phyloP scores from a whole-genome alignment of 2,113 vertebrate genomes.

The Eulemur rufifrons region DNA sequence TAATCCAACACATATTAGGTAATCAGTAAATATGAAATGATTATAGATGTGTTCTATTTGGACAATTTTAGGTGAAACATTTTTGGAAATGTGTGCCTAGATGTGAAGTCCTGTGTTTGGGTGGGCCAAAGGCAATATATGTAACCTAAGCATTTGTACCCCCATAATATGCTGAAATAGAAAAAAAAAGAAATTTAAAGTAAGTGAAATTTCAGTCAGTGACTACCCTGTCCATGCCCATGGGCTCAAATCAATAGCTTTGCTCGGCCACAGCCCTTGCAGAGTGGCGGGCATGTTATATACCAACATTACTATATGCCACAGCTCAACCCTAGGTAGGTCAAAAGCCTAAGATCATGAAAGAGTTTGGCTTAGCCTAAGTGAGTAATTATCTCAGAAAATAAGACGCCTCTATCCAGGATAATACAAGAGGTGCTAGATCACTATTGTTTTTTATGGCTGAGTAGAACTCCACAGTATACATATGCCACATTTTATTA shows the following conservation, averaged over 20 bases:
- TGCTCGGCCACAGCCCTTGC: background rate
- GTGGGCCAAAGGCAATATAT: no score
- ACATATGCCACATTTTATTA: no score
- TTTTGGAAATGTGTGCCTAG: background rate
- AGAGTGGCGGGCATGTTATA: background rate
- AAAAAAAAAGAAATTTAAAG: background rate
- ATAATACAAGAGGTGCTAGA: no score
- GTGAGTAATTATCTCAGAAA: background rate
- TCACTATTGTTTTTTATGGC: no score
- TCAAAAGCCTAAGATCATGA: background rate
- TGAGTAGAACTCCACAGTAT: no score
- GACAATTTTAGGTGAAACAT: background rate
- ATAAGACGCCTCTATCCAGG: background rate
- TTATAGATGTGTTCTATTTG: background rate
- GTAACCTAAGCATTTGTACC: no score
- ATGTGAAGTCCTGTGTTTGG: background rate
- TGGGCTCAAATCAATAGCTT: no score
- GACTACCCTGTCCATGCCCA: background rate
- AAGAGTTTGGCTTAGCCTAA: background rate
- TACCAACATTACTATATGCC: background rate
- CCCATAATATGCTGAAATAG: no score
- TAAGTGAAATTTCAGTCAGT: background rate
- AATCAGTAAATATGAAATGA: background rate
- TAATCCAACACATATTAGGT: background rate
- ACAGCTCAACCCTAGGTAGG: background rate